A percentile compares a stretch with the other conserved stretches of the same genome.
Evolutionary conservation across 2,888 invertebrate genomes (phyloP).

Genomic region (Acrobasis consociella): DNA sequence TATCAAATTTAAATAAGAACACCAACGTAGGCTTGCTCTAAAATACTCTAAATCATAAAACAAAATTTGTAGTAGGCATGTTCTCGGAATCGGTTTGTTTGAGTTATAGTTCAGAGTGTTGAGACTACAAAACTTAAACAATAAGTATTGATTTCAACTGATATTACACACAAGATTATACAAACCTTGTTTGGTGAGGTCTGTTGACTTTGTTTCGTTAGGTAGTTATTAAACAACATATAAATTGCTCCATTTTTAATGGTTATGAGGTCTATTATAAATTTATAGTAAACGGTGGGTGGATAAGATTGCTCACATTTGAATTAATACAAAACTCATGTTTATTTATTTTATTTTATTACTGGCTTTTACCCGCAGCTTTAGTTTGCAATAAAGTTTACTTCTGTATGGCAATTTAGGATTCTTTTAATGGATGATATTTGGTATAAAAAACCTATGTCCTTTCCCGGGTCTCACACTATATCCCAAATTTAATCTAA

Average conservation of each 20-base stretch:
- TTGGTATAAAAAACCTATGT: too few relatives aligned
- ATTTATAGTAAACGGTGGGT: not conserved
- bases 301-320: not conserved
- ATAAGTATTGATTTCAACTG: not conserved
- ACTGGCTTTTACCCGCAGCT: too few relatives aligned
- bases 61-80: too few relatives aligned
- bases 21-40: too few relatives aligned
- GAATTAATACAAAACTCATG: not conserved
- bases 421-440: too few relatives aligned
- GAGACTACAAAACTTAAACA: not conserved
- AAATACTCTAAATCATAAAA: too few relatives aligned
- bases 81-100: not conserved
- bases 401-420: too few relatives aligned
- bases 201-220: slow-evolving; percentile 1
- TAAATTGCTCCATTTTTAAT: not conserved
- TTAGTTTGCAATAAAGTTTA: too few relatives aligned
- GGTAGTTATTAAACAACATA: not conserved
- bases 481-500: too few relatives aligned
- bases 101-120: slow-evolving; percentile 1
- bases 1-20: too few relatives aligned
- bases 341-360: too few relatives aligned
- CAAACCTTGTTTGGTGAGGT: not conserved
- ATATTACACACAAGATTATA: not conserved
- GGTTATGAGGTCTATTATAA: not conserved
- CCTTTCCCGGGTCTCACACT: too few relatives aligned